Base-by-base conservation (phyloP, 1,140 invertebrate species). In the Bombus balteatus region DNA sequence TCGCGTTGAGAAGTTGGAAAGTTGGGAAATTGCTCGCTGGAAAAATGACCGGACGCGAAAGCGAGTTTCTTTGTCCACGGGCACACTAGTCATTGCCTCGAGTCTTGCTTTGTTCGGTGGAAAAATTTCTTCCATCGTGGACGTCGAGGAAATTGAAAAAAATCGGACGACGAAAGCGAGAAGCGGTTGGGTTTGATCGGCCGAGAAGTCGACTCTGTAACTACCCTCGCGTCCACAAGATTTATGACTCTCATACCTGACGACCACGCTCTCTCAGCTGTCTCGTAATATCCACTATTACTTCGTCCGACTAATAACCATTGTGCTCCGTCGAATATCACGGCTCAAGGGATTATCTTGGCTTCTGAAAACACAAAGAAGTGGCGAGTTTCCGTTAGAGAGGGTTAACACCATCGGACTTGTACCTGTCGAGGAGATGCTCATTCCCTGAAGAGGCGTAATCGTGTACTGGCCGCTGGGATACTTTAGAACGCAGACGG, bases 401-500 rank as follows among this genome's bases (percentile, higher is more conserved):
- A 18, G 22, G 13, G 43, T n/a, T 18, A 13, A 34, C 37, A 22
- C 4, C 41, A 12, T 65, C n/a, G 9, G 18, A 13, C 39, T 13
- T 2, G 25, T 9, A 5, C 6, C 18, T 9, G 39, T 78, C 59
- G 34, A 68, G 28, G 41, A 47, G 77, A 22, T 5, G 18, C 41
- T 22, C 2, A 32, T 13, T n/a, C 34, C 2, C 6, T 37, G 6
- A n/a, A 53, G n/a, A 66, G 47, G 34, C n/a, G 78, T 74, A 85
- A 81, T 81, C 78, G 83, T 65, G 78, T 57, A 66, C 9, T 25
- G 65, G 15, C 25, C 39, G 74, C 28, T 53, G 18, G 70, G 71
- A 59, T 71, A 73, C 53, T 72, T 72, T 39, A 53, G 81, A 82
- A 71, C 22, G 81, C 59, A 39, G 85, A 53, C 66, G 68, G 85